These are phyloP conservation scores for Limnothrissa miodon DNA, from an alignment of 2,113 vertebrate genomes.

Conservation along the genomic window DNA sequence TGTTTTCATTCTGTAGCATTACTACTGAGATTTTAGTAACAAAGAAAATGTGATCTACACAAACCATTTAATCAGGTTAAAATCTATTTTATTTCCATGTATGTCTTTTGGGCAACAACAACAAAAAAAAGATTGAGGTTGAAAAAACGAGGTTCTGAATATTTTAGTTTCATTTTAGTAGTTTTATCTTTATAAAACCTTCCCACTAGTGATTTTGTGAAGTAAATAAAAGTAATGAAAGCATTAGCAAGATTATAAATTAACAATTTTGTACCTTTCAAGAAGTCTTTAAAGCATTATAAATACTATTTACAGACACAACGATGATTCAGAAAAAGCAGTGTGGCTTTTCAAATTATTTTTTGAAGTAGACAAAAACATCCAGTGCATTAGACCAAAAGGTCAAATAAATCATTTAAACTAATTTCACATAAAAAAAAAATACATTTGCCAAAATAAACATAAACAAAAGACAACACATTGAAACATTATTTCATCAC, in stretches of 20 bases:
- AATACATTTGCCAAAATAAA: not conserved
- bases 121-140: too few relatives aligned
- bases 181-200: constrained; percentile 1
- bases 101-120: too few relatives aligned
- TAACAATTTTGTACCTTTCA: not conserved
- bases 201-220: not conserved
- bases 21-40: too few relatives aligned
- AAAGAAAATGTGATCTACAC: not conserved
- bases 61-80: not conserved
- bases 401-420: not conserved
- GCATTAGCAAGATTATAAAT: constrained; percentile 1
- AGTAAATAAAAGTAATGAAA: not conserved
- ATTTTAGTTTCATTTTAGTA: not conserved
- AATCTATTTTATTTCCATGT: too few relatives aligned
- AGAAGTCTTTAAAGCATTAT: not conserved
- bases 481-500: not conserved
- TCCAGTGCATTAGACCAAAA: constrained; percentile 11
- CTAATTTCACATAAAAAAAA: constrained; percentile 1
- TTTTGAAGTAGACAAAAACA: not conserved
- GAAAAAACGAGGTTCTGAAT: not conserved
- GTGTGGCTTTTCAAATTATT: not conserved
- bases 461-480: not conserved
- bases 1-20: too few relatives aligned
- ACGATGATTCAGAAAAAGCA: not conserved
- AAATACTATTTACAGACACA: constrained; percentile 17